phyloP scores from a whole-genome alignment of 2,888 invertebrate genomes.

The Gibbula magus region DNA sequence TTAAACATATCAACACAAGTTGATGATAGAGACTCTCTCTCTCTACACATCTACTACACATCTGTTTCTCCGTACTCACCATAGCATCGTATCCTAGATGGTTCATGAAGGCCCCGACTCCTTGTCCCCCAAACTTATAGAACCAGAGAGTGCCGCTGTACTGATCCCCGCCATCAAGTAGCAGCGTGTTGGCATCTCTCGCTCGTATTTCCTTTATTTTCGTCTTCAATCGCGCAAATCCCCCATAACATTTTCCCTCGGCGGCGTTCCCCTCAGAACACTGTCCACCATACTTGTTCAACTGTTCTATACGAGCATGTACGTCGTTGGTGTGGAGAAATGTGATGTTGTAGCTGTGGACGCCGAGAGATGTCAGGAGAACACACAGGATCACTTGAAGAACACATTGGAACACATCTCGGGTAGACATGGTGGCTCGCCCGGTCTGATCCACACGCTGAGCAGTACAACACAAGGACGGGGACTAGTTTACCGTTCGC shows the following conservation, averaged over 20 bases:
- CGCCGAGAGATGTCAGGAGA: neutral
- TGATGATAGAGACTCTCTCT: no score
- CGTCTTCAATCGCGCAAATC: constrained; percentile 82
- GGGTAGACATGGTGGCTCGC: no score
- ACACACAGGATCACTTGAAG: no score
- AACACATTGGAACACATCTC: no score
- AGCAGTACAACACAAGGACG: no score
- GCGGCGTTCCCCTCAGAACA: constrained; percentile 75
- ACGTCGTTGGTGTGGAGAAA: constrained; percentile 94
- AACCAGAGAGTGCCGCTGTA: constrained; percentile 78
- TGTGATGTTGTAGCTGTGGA: constrained; percentile 79
- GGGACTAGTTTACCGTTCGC: no score
- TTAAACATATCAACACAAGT: no score
- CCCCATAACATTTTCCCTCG: constrained; percentile 85
- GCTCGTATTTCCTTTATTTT: constrained; percentile 58
- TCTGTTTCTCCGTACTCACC: constrained; percentile 53
- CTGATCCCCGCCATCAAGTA: constrained; percentile 93
- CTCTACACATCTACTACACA: neutral
- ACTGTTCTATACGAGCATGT: constrained; percentile 89
- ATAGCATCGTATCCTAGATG: constrained; percentile 87
- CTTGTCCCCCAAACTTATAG: constrained; percentile 85
- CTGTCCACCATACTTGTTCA: constrained; percentile 81
- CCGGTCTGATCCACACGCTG: no score
- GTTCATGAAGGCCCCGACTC: constrained; percentile 87
- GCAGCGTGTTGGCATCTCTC: constrained; percentile 76